These are phyloP conservation scores for Clamator glandarius DNA, from an alignment of 2,797 vertebrate species.

Conservation along the genomic window DNA sequence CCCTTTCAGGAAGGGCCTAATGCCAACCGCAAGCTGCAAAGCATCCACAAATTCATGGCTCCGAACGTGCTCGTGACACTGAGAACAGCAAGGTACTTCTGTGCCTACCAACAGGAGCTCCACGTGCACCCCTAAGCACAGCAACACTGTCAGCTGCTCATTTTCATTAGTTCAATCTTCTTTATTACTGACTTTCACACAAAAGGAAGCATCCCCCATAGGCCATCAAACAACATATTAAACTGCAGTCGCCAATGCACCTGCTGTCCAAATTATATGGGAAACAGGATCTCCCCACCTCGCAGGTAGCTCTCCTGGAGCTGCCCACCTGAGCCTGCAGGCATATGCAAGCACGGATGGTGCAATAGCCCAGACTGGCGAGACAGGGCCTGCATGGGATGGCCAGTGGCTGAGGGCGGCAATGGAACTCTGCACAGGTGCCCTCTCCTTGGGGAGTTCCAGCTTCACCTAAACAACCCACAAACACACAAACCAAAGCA, in stretches of 20 bases:
- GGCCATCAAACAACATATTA: not conserved
- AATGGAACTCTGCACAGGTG: not conserved
- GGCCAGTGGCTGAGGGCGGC: not conserved
- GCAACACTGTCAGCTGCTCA: not conserved
- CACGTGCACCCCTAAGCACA: not conserved
- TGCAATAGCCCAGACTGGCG: not conserved
- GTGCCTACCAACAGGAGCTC: not conserved
- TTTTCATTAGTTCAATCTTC: not conserved
- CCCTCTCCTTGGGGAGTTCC: not conserved
- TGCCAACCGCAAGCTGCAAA: not conserved
- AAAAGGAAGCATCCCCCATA: not conserved
- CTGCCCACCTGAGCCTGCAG: fast-evolving
- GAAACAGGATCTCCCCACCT: not conserved
- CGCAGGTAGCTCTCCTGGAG: not conserved
- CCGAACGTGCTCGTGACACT: not conserved
- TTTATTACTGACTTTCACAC: not conserved
- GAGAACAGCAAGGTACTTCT: not conserved
- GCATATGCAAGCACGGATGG: fast-evolving
- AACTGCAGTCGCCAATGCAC: not conserved
- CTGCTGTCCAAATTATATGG: not conserved
- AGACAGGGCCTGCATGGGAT: fast-evolving
- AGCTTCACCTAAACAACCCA: not conserved
- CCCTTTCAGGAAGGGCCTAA: not conserved
- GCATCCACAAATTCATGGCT: not conserved
- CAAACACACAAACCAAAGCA: not conserved